Evolutionary conservation across 1,140 invertebrate species (phyloP).

Genomic region (Cyphomyrmex costatus): DNA sequence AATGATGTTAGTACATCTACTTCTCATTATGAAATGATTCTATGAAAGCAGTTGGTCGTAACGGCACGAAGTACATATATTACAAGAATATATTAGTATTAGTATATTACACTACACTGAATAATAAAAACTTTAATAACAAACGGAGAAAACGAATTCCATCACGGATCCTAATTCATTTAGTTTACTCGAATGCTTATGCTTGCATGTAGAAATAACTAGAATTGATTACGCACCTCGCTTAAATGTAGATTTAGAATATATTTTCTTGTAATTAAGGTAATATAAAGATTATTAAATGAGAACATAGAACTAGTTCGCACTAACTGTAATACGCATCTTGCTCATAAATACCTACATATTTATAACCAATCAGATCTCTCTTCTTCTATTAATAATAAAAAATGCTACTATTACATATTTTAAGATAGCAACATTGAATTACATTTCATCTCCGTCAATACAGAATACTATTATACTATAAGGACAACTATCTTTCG

Average conservation of each 20-base stretch:
- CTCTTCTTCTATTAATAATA: background rate
- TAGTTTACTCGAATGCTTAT: background rate
- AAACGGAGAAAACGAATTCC: background rate
- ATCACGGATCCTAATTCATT: conserved; percentile 13
- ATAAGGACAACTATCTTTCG: background rate
- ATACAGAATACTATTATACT: background rate
- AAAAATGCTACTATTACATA: background rate
- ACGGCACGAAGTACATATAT: background rate
- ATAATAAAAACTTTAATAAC: background rate
- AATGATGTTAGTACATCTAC: background rate
- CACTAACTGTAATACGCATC: background rate
- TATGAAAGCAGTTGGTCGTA: background rate
- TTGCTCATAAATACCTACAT: background rate
- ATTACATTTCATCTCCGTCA: background rate
- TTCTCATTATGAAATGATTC: conserved; percentile 11
- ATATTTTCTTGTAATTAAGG: background rate
- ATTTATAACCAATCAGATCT: background rate
- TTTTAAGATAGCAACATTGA: background rate
- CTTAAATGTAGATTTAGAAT: background rate
- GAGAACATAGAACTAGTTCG: background rate
- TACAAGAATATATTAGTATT: background rate
- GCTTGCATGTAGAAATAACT: conserved; percentile 1
- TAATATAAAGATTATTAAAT: conserved; percentile 12
- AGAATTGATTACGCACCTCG: background rate
- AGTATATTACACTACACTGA: background rate